Conservation (phyloP, 1,140 invertebrate species). For the Dinoponera quadriceps region DNA sequence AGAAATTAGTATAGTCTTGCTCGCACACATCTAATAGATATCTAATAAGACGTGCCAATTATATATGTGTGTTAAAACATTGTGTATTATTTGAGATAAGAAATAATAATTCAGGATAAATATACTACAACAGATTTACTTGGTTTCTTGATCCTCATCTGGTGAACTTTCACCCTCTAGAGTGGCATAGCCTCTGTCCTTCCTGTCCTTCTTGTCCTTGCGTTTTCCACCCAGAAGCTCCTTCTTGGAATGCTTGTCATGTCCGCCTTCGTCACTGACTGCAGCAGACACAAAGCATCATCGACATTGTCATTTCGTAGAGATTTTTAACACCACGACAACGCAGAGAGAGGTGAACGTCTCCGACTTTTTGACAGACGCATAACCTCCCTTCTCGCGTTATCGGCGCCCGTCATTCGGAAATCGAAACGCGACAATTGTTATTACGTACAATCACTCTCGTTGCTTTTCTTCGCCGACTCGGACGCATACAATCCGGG, state of each 20-base stretch:
- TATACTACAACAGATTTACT: conserved; percentile 85
- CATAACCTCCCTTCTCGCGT: conserved; percentile 62
- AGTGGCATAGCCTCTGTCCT: conserved; percentile 95
- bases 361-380: conserved; percentile 48
- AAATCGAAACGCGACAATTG: background rate
- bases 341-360: background rate
- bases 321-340: background rate
- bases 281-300: conserved; percentile 30
- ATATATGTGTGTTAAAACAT: background rate
- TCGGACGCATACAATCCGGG: conserved; percentile 94
- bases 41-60: conserved; percentile 4
- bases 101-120: background rate
- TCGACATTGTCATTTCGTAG: background rate
- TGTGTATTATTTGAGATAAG: background rate
- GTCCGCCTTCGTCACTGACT: conserved; percentile 91
- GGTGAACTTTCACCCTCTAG: conserved; percentile 97
- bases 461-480: conserved; percentile 91
- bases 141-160: conserved; percentile 94
- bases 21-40: background rate
- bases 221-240: conserved; percentile 90
- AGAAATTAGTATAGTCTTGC: background rate
- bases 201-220: conserved; percentile 94
- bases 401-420: background rate
- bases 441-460: conserved; percentile 92
- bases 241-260: conserved; percentile 92